A percentile compares a stretch with the other conserved stretches of the same genome.
Conservation (phyloP, 2,888 invertebrate species). For the Tethea ocularis region DNA sequence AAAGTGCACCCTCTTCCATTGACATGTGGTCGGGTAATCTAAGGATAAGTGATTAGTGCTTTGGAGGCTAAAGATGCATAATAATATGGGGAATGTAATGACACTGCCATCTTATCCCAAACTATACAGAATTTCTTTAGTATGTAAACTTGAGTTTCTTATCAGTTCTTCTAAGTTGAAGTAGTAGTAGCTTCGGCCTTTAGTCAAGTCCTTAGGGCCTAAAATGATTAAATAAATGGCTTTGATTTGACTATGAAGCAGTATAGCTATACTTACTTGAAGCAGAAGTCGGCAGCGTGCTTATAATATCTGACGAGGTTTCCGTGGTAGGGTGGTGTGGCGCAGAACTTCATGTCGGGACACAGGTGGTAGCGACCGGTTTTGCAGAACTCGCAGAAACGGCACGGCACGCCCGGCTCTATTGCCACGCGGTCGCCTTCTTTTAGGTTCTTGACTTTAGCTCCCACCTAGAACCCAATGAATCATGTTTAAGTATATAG, state of each 20-base stretch:
- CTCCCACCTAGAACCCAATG: slow-evolving; percentile 55
- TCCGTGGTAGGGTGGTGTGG: slow-evolving; percentile 97
- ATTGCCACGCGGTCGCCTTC: slow-evolving; percentile 96
- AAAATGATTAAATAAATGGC: neutral
- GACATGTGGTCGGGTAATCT: slow-evolving; percentile 75
- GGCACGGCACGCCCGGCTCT: slow-evolving; percentile 96
- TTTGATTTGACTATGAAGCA: neutral
- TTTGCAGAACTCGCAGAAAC: slow-evolving; percentile 93
- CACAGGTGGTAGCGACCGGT: slow-evolving; percentile 96
- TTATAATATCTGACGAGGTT: slow-evolving; percentile 93
- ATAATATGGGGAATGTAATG: too few relatives aligned
- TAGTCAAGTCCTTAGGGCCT: too few relatives aligned
- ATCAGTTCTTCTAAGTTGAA: too few relatives aligned
- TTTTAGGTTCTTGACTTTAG: slow-evolving; percentile 86
- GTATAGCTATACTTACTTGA: slow-evolving; percentile 82
- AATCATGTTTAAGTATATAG: neutral
- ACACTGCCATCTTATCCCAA: too few relatives aligned
- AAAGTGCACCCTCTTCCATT: slow-evolving; percentile 96
- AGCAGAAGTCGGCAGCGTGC: slow-evolving; percentile 95
- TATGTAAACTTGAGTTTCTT: too few relatives aligned
- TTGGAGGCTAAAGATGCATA: too few relatives aligned
- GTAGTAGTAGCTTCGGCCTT: too few relatives aligned
- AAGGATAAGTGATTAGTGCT: neutral
- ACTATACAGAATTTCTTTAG: too few relatives aligned
- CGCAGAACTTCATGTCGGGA: slow-evolving; percentile 93